A percentile compares a stretch with the other conserved stretches of the same genome.
These are phyloP conservation scores for Chaetodon trifascialis DNA, from an alignment of 2,113 vertebrate species.

Conservation along the genomic window DNA sequence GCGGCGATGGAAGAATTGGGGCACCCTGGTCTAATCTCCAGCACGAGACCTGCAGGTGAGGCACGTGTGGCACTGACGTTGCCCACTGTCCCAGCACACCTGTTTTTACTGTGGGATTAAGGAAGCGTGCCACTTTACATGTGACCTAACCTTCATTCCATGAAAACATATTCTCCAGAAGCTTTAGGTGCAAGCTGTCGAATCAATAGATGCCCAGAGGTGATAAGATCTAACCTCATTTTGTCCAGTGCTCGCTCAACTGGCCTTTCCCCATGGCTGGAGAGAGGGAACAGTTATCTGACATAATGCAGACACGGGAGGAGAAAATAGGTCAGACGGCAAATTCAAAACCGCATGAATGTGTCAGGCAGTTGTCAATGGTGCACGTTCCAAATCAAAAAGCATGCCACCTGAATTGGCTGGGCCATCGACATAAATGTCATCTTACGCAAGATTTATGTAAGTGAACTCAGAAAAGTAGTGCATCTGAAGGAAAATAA, in stretches of 20 bases:
- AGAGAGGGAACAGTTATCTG: slow-evolving; percentile 58
- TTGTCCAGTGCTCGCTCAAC: slow-evolving; percentile 36
- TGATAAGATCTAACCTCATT: slow-evolving; percentile 83
- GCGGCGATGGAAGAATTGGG: slow-evolving; percentile 34
- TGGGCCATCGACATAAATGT: not conserved
- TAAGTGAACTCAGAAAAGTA: slow-evolving; percentile 27
- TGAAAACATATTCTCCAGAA: slow-evolving; percentile 67
- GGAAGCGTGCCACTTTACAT: slow-evolving; percentile 72
- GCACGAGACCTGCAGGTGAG: slow-evolving; percentile 74
- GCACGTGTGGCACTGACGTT: slow-evolving; percentile 52
- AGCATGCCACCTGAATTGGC: slow-evolving; percentile 5
- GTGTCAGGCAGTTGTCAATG: slow-evolving; percentile 26
- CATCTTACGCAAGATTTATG: slow-evolving; percentile 44
- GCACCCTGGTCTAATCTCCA: slow-evolving; percentile 51
- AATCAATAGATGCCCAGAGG: slow-evolving; percentile 56
- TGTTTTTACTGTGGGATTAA: slow-evolving; percentile 69
- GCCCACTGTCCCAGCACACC: slow-evolving; percentile 14
- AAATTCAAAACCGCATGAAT: slow-evolving; percentile 33
- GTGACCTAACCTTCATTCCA: slow-evolving; percentile 70
- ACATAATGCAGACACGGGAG: slow-evolving; percentile 37
- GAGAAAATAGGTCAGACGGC: slow-evolving; percentile 67
- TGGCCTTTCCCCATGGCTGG: slow-evolving; percentile 17
- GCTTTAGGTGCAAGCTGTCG: slow-evolving; percentile 76
- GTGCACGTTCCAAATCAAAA: slow-evolving; percentile 26
- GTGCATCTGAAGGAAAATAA: slow-evolving; percentile 13